These are phyloP conservation scores for Orchesellides sinensis DNA, from an alignment of 2,888 invertebrate species.

Conservation along the genomic window DNA sequence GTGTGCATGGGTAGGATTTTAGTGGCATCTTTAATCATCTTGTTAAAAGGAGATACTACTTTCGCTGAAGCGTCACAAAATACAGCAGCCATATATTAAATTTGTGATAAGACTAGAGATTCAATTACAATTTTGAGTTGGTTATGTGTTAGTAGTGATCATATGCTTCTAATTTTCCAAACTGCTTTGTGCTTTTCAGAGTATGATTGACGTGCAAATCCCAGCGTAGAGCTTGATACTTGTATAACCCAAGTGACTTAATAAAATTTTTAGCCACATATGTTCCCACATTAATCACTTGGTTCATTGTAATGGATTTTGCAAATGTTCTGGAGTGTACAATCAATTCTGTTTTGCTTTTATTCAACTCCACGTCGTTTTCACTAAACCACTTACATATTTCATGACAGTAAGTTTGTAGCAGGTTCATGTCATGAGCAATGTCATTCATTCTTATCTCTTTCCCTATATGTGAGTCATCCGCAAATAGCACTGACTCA, in stretches of 20 bases:
- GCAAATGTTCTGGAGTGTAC: not conserved
- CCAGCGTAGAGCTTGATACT: not conserved
- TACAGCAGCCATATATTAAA: slow-evolving; percentile 10
- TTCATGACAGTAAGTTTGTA: slow-evolving; percentile 1
- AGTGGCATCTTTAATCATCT: not conserved
- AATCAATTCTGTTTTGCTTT: slow-evolving; percentile 20
- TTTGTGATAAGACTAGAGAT: not conserved
- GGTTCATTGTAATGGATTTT: not conserved
- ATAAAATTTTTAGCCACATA: not conserved
- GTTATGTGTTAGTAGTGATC: not conserved
- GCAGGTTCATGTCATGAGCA: not conserved
- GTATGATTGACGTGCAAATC: not conserved
- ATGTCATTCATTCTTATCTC: not conserved
- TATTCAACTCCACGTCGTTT: slow-evolving; percentile 20
- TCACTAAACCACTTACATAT: slow-evolving; percentile 9
- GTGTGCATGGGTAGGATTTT: not conserved
- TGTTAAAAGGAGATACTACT: not conserved
- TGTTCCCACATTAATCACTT: not conserved
- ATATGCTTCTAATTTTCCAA: not conserved
- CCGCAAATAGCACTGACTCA: slow-evolving; percentile 4
- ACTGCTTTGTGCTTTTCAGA: not conserved
- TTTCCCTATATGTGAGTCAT: slow-evolving; percentile 12
- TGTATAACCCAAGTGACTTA: slow-evolving; percentile 31
- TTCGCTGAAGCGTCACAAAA: not conserved
- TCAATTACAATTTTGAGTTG: not conserved